Evolutionary conservation across 2,888 invertebrate genomes (phyloP).

Genomic region (Nesidiocoris tenuis): DNA sequence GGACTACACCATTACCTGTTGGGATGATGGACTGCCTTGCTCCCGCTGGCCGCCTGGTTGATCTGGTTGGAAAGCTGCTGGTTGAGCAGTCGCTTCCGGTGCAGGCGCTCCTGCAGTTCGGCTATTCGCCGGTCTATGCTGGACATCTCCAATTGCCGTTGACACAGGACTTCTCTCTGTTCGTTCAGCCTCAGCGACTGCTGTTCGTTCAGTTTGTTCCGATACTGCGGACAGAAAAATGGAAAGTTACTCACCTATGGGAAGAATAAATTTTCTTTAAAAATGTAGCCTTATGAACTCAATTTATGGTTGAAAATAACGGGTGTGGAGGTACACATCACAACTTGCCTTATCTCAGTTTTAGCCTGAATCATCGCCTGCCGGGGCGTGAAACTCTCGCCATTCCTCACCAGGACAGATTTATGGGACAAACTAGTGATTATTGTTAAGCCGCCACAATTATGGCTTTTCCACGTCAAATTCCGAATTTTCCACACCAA

Average conservation of each 20-base stretch:
- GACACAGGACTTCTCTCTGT: constrained; percentile 83
- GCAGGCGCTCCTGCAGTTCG: constrained; percentile 86
- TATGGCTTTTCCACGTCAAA: no score
- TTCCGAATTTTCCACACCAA: no score
- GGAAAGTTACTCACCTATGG: not conserved
- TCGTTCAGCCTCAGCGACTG: constrained; percentile 87
- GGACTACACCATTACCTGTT: no score
- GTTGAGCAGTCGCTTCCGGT: constrained; percentile 83
- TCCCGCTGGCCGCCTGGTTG: constrained; percentile 54
- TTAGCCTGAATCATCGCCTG: no score
- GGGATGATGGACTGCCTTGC: constrained; percentile 47
- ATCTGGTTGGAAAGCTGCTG: constrained; percentile 68
- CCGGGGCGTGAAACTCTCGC: no score
- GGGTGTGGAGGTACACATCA: no score
- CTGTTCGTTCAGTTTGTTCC: constrained; percentile 93
- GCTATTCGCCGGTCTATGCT: constrained; percentile 91
- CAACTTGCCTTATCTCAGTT: no score
- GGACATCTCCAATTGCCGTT: constrained; percentile 86
- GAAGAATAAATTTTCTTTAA: not conserved
- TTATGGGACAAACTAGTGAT: no score
- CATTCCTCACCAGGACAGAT: no score
- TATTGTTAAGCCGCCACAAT: no score
- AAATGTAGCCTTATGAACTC: not conserved
- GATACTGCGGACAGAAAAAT: constrained; percentile 74
- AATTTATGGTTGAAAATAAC: no score